A percentile compares a stretch with the other conserved stretches of the same genome.
phyloP scores from a whole-genome alignment of 2,888 invertebrate species.

The Rhagonycha lutea region DNA sequence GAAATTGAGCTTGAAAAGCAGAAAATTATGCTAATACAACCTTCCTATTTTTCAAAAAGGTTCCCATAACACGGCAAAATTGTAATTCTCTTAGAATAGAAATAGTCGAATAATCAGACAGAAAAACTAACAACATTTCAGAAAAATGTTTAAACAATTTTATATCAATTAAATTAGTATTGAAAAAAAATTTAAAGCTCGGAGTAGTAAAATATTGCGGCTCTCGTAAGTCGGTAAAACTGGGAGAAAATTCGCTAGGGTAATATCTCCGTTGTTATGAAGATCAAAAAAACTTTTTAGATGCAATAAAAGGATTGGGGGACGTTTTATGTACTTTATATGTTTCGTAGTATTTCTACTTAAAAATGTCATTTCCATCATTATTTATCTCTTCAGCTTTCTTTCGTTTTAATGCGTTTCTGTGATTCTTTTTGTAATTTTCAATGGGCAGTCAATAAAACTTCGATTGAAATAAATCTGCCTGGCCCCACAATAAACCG shows the following conservation, averaged over 20 bases:
- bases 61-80: neutral
- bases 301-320: neutral
- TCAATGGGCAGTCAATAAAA: neutral
- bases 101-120: neutral
- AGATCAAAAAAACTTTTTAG: neutral
- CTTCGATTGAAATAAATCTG: neutral
- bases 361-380: neutral
- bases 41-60: neutral
- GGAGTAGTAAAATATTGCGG: neutral
- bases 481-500: neutral
- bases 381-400: neutral
- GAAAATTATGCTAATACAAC: slow-evolving; percentile 14
- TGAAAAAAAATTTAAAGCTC: neutral
- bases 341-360: neutral
- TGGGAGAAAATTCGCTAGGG: neutral
- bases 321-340: neutral
- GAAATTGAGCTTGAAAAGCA: slow-evolving; percentile 1
- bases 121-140: neutral
- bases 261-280: neutral
- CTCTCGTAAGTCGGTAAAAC: neutral
- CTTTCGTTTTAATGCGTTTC: neutral
- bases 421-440: neutral
- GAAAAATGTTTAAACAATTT: neutral
- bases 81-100: neutral
- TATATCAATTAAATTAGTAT: neutral